These are phyloP conservation scores for Cephus sareptanus DNA, from an alignment of 2,888 invertebrate species.

Conservation along the genomic window DNA sequence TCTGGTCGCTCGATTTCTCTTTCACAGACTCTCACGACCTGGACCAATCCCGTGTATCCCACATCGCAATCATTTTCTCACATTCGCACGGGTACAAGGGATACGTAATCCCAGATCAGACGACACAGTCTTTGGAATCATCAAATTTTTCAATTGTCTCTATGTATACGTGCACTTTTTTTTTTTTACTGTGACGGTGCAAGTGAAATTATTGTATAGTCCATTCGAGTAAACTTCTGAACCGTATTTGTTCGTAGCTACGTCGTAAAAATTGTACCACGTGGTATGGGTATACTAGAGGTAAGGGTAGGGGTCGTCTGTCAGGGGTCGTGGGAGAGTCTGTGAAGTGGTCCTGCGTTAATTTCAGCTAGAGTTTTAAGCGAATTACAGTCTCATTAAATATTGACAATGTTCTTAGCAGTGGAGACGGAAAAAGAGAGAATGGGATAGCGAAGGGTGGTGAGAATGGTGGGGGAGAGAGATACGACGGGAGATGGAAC, in stretches of 20 bases:
- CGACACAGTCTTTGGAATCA: background rate
- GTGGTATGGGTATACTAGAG: background rate
- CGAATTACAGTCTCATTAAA: constrained; percentile 45
- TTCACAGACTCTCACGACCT: background rate
- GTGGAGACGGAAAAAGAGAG: constrained; percentile 18
- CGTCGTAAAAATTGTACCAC: background rate
- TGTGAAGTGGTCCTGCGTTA: constrained; percentile 22
- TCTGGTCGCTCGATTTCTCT: background rate
- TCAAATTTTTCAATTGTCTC: background rate
- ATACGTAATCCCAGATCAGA: background rate
- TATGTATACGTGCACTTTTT: background rate
- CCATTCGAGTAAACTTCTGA: background rate
- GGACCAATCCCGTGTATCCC: background rate
- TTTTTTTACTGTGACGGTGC: too few relatives aligned
- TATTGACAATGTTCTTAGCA: constrained; percentile 48
- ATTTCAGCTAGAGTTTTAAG: constrained; percentile 31
- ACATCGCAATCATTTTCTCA: background rate
- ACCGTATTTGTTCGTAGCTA: background rate
- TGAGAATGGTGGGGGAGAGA: constrained; percentile 15
- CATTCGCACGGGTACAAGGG: background rate
- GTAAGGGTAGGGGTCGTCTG: background rate
- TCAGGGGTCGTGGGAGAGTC: background rate
- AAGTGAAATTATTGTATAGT: background rate
- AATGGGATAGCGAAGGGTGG: constrained; percentile 9
- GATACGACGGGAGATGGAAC: constrained; percentile 29